Conservation (phyloP, 2,113 vertebrate species). For the Gallinago undulata region DNA sequence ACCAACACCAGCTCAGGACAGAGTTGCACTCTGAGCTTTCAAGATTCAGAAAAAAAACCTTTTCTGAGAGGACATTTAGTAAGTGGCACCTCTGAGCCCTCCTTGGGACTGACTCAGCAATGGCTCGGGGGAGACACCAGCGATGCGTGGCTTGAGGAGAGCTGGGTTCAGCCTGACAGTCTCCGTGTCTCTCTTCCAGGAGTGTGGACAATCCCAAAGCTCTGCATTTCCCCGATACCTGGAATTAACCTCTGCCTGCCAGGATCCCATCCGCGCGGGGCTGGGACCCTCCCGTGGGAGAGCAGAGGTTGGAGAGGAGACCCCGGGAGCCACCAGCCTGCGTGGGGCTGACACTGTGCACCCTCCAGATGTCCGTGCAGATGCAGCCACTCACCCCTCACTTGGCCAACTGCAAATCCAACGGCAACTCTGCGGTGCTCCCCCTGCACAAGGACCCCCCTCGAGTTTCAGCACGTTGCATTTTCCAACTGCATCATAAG, state of each 20-base stretch:
- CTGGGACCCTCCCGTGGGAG: not conserved
- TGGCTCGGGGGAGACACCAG: rapidly evolving
- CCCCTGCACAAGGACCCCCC: not conserved
- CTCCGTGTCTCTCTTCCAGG: rapidly evolving
- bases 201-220: not conserved
- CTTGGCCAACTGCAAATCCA: not conserved
- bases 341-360: rapidly evolving
- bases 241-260: not conserved
- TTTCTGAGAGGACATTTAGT: too few relatives aligned
- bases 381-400: not conserved
- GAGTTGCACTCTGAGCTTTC: not conserved
- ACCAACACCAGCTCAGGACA: not conserved
- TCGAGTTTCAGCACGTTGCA: not conserved
- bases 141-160: rapidly evolving
- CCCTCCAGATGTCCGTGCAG: not conserved
- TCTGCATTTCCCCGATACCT: too few relatives aligned
- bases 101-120: not conserved
- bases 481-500: not conserved
- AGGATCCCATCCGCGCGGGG: not conserved
- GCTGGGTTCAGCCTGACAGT: not conserved
- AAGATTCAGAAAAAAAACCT: not conserved
- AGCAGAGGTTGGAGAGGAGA: not conserved
- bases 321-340: not conserved
- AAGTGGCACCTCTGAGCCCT: not conserved
- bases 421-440: not conserved